Evolutionary conservation across 2,888 invertebrate genomes (phyloP), one percentile per base, ranked within the genome.

Genomic region (Philhelius pedissequus): DNA sequence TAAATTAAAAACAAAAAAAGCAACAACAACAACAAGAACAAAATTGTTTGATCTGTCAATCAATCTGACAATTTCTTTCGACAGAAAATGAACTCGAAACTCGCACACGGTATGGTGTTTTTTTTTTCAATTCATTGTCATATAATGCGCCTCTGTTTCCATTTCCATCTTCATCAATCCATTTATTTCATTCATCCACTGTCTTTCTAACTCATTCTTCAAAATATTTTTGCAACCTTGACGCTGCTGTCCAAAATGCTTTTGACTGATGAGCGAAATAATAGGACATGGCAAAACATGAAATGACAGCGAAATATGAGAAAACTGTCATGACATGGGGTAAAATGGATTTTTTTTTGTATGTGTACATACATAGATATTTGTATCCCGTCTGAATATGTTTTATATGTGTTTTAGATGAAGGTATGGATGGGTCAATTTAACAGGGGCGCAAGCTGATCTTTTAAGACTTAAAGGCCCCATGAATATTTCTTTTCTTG

Each of bases 241-340:
- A 83, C 78, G 82, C 77, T 77, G 83, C 79, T 83, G 83, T 83
- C 83, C 79, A 79, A 83, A 79, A 66, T 83, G 74, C 79, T 83
- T 83, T 79, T 83, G 83, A 79, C 83, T 83, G 83, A 83, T 83
- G 83, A 83, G 79, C 79, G 74, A 83, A 79, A 78, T 83, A 83
- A 83, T 78, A 83, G 82, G 82, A 83, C 82, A 83, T 83, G 82
- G 82, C 82, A 83, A 83, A 78, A 78, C 82, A 83, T 78, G 82
- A 74, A 83, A 83, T 78, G 82, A 83, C 82, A 83, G 82, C 82
- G 82, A 83, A 83, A 83, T 83, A 83, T 83, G 83, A 83, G 83
- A 79, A 83, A 83, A 79, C 83, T 74, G 83, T 79, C 83, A 83
- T 79, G 78, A 78, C 82, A 83, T 78, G 82, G 56, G 56, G 62